Base-by-base conservation (phyloP, 2,888 invertebrate species). In the Coenonympha glycerion region DNA sequence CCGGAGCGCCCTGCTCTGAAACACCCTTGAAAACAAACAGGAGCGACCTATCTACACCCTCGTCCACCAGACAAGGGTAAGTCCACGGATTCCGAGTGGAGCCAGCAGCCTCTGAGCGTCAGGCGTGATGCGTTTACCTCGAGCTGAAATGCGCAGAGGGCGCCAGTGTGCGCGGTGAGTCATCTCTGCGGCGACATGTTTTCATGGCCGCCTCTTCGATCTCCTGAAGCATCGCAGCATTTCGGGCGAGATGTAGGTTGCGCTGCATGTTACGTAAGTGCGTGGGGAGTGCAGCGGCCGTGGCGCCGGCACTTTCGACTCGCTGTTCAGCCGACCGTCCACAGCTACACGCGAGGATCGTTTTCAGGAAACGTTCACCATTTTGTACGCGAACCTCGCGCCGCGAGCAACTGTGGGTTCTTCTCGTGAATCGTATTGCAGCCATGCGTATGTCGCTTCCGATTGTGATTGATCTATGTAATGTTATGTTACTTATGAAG, bases 351-450 rank as follows among this genome's bases (percentile, higher is more conserved):
- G 79, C 81, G 74, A 80, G 73, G 73, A 77, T 70, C 74, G 78
- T 69, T 81, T 83, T 81, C 80, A 80, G 80, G 77, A 78, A 79
- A 81, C 84, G 80, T 82, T 85, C 82, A 83, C 84, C 82, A 84
- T 84, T 83, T 81, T 83, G 75, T 76, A 65, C 64, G 70, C 74
- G 78, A 63, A 68, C 66, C 68, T 77, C 69, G 77, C 62, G 66
- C 68, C 63, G 68, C 30, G 40, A 59, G 68, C 69, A 57, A 67
- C 73, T 68, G 56, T 55, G 51, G 26, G 37, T 55, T 34, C 52
- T 31, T 49, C 39, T 42, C 40, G 34, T 49, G 24, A 52, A 49
- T 47, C 41, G 40, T 45, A 40, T 52, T 46, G 55, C 56, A 49
- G 58, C 64, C 66, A 77, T 79, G 76, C 71, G 57, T 61, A 60